Percentiles rank a stretch among this genome's conserved stretches.
Evolutionary conservation across 2,797 vertebrate species (phyloP).

Genomic region (Sebastolobus altivelis): DNA sequence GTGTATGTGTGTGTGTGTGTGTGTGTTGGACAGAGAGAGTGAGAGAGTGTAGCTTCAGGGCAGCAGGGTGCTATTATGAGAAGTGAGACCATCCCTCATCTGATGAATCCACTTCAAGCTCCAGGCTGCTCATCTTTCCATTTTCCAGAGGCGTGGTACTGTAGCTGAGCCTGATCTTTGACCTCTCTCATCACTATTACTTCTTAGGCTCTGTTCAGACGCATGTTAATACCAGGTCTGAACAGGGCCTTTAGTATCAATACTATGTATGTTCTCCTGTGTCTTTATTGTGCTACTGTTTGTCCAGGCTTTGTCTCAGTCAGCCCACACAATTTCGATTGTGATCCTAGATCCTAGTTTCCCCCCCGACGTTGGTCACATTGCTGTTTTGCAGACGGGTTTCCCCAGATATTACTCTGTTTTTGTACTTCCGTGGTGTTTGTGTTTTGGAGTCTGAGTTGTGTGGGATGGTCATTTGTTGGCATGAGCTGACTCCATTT

Average conservation of each 20-base stretch:
- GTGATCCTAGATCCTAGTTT: too few relatives aligned
- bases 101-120: constrained; percentile 32
- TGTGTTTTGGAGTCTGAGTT: too few relatives aligned
- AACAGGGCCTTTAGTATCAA: neutral
- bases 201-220: too few relatives aligned
- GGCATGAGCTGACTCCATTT: too few relatives aligned
- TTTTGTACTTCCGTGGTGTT: too few relatives aligned
- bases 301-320: neutral
- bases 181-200: constrained; percentile 7
- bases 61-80: constrained; percentile 24
- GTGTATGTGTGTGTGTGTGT: neutral
- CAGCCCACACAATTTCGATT: neutral
- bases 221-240: too few relatives aligned
- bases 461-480: too few relatives aligned
- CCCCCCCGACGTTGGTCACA: too few relatives aligned
- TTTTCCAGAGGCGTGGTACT: constrained; percentile 8
- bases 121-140: constrained; percentile 25
- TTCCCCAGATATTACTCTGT: too few relatives aligned
- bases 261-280: neutral
- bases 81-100: constrained; percentile 32
- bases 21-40: constrained; percentile 15
- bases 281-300: neutral
- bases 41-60: constrained; percentile 11
- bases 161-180: constrained; percentile 7
- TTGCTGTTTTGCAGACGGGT: too few relatives aligned